Base-by-base conservation (phyloP, 2,888 invertebrate genomes). In the Zaprionus lineosus region DNA sequence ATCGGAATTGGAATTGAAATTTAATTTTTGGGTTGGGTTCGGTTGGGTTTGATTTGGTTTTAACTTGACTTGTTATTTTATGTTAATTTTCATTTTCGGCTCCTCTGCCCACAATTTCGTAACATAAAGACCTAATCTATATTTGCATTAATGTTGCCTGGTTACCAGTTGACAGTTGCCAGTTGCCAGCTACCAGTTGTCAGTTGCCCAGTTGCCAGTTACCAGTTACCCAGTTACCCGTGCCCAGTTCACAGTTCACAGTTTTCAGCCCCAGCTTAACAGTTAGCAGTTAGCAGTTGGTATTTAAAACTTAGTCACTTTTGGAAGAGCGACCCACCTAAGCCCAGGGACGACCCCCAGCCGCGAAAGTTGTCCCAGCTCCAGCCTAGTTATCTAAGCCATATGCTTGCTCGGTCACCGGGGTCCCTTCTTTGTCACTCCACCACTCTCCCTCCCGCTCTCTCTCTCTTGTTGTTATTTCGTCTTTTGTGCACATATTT, bases 401-500 rank as follows among this genome's bases (percentile, higher is more conserved):
- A 29, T 36, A 29, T 28, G 43, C 39, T 37, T 21, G 11, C 50
- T 16, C 1, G 26, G 21, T 21, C 8, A 12, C 7, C 14, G 9
- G 6, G 19, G 12, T 11, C 9, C 8, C 9, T 33, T 18, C n/a
- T 7, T 3, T 19, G n/a, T 31, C 31, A 11, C 31, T 12, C 31
- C 19, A 19, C 5, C 3, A 8, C 19, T 19, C 1, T 26, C 7
- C 5, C 50, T 9, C 39, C 19, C 18, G 6, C 34, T 36, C 11
- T 1, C 16, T 14, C 50, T 11, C 33, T 47, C 11, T 16, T 18
- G 18, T 37, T 21, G 18, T 26, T 37, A 15, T 16, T 7, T 31
- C 33, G 34, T 47, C 16, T 51, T 39, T 33, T 67, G 47, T 64
- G 52, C 52, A 69, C 70, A 78, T 78, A 84, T 84, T 84, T 78